Percentiles rank a stretch among this genome's conserved stretches.
Evolutionary conservation across 2,797 vertebrate genomes (phyloP).

Genomic region (Myiotriccus ornatus): DNA sequence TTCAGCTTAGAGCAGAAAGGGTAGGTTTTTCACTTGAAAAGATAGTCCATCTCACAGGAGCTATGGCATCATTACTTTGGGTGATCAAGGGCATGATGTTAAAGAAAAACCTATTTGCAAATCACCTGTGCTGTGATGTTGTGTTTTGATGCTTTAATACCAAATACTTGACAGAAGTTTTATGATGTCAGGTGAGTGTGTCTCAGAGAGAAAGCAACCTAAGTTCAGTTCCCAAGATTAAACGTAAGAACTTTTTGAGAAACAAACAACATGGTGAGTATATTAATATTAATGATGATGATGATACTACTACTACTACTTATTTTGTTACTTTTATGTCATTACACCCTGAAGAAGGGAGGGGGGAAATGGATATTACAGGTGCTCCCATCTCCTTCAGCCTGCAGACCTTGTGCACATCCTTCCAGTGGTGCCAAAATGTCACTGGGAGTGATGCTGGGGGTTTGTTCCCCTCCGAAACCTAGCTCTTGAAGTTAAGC

Average conservation of each 20-base stretch:
- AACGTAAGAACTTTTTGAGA: neutral
- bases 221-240: neutral
- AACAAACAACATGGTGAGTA: neutral
- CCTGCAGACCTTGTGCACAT: fast-evolving
- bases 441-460: neutral
- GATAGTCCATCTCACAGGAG: neutral
- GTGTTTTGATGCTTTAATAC: neutral
- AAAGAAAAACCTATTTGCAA: neutral
- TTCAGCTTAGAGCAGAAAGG: neutral
- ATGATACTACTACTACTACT: neutral
- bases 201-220: neutral
- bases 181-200: conserved; percentile 54
- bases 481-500: neutral
- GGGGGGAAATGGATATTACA: neutral
- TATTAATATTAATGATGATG: neutral
- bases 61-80: neutral
- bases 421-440: neutral
- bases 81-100: neutral
- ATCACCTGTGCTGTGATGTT: neutral
- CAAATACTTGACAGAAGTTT: conserved; percentile 60
- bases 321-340: neutral
- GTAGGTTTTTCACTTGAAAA: neutral
- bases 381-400: neutral
- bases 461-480: neutral
- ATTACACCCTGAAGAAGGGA: neutral